These are phyloP conservation scores for Aplysia californica DNA, from an alignment of 1,140 invertebrate species.

Conservation along the genomic window DNA sequence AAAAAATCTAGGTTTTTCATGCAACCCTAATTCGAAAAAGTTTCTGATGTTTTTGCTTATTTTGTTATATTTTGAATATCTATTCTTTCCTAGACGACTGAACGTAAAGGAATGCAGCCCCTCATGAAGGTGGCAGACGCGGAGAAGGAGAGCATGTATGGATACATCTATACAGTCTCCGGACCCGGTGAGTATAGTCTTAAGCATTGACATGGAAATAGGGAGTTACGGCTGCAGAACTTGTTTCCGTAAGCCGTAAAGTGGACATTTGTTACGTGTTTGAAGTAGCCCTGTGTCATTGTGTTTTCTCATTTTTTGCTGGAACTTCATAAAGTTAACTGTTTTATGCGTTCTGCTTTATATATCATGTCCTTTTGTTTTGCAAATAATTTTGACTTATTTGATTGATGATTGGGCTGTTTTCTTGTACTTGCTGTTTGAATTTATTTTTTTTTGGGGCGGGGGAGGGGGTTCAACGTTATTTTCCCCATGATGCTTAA, in stretches of 20 bases:
- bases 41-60: not conserved
- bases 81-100: conserved; percentile 42
- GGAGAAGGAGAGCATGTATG: conserved; percentile 89
- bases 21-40: not conserved
- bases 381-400: too few species aligned
- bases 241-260: not conserved
- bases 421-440: too few species aligned
- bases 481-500: too few species aligned
- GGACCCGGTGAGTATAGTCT: conserved; percentile 89
- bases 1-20: not conserved
- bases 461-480: too few species aligned
- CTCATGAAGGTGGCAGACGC: conserved; percentile 73
- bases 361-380: conserved; percentile 23
- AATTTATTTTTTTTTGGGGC: too few species aligned
- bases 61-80: not conserved
- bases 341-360: not conserved
- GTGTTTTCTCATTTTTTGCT: not conserved
- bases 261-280: not conserved
- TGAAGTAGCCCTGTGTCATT: not conserved
- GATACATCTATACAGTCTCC: conserved; percentile 96
- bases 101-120: conserved; percentile 43
- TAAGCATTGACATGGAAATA: too few species aligned
- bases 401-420: too few species aligned
- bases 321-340: not conserved
- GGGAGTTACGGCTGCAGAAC: too few species aligned